Percentiles rank a stretch among this genome's conserved stretches.
Conservation (phyloP, 2,888 invertebrate genomes). For the Neria commutata region DNA sequence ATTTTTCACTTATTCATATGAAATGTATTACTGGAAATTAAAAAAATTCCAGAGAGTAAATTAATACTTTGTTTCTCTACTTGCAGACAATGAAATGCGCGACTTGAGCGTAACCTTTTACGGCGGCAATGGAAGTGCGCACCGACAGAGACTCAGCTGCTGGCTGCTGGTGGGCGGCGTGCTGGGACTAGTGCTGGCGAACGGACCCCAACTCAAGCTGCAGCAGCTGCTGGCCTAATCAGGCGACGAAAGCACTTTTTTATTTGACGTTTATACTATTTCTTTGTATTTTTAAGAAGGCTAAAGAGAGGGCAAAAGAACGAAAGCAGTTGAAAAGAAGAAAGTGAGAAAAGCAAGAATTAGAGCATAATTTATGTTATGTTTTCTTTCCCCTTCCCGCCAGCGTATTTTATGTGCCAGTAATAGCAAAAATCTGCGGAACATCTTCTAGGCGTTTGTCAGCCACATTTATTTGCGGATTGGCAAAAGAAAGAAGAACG, state of each 20-base stretch:
- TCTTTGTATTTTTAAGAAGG: slow-evolving; percentile 23
- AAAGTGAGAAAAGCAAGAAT: too few relatives aligned
- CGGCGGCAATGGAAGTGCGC: slow-evolving; percentile 51
- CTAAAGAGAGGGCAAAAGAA: neutral
- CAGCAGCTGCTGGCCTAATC: slow-evolving; percentile 5
- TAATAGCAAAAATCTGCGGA: too few relatives aligned
- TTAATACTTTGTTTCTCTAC: slow-evolving; percentile 11
- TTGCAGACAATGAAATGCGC: slow-evolving; percentile 61
- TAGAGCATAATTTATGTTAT: too few relatives aligned
- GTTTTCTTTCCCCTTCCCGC: too few relatives aligned
- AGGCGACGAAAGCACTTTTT: neutral
- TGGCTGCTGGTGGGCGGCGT: slow-evolving; percentile 11
- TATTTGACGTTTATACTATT: slow-evolving; percentile 7
- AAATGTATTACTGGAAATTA: too few relatives aligned
- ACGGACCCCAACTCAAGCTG: slow-evolving; percentile 1
- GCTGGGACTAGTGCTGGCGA: slow-evolving; percentile 11
- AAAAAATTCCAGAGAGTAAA: too few relatives aligned
- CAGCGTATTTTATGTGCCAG: too few relatives aligned
- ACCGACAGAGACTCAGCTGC: slow-evolving; percentile 34
- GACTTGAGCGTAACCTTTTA: slow-evolving; percentile 62
- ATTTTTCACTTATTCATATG: neutral
- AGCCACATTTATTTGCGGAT: too few relatives aligned
- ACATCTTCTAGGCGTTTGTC: too few relatives aligned
- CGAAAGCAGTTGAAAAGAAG: slow-evolving; percentile 8
- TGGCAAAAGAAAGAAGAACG: neutral